Evolutionary conservation across 1,140 invertebrate genomes (phyloP), one percentile per base, ranked within the genome.

Genomic region (Oncopeltus fasciatus): DNA sequence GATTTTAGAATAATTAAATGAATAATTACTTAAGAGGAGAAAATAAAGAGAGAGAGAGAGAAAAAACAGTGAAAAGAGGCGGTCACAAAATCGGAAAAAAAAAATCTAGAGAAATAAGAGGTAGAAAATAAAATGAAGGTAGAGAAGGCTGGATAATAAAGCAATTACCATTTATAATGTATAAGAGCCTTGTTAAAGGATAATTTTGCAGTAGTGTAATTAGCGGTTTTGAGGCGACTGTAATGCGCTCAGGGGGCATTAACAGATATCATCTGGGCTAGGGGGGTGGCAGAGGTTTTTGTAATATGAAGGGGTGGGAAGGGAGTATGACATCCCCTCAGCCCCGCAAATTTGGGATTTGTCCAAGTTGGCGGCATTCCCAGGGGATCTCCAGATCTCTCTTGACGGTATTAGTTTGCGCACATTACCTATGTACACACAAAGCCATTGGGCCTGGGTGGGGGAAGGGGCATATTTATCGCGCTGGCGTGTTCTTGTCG

Each of bases 241-340:
- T 43, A 60, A 43, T 38, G 31, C 31, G 26, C 20, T 5, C 46
- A 14, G 60, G 49, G 31, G 31, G 20, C 60, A 61, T 61, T 61
- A 61, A 49, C 60, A 51, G 60, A 61, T 61, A 61, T 61, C 38
- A 61, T 61, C 60, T 18, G 20, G 14, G 18, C 24, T 14, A n/a
- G n/a, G n/a, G n/a, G n/a, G n/a, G n/a, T n/a, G n/a, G n/a, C 31
- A 5, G 14, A 24, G 49, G 49, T 53, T 53, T 53, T 53, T 53
- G 49, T 53, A 38, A 5, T 24, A 24, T 18, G 14, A 38, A 14
- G 31, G 31, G 31, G 5, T 38, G 31, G 14, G 31, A 38, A 8
- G 31, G 31, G 31, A 14, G 31, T 38, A 14, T 8, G 31, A 38
- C 5, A 38, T 14, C 31, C 31, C 31, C 31, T 38, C 31, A 5